Percentiles rank a stretch among this genome's conserved stretches.
phyloP scores from a whole-genome alignment of 2,113 vertebrate genomes.

The Lucifuga dentata region DNA sequence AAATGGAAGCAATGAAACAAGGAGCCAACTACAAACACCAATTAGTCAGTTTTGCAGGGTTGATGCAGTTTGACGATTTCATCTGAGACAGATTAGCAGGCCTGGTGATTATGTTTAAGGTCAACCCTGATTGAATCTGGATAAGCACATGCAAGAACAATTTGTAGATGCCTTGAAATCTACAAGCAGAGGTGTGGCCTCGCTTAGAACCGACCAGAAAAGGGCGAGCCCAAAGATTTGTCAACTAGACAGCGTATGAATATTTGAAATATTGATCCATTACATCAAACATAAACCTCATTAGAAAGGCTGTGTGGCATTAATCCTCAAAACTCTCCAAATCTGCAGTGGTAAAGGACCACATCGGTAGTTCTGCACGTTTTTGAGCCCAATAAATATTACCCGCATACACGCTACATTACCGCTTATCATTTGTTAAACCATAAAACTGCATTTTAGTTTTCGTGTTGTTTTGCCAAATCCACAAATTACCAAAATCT shows the following conservation, averaged over 20 bases:
- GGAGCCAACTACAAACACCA: slow-evolving; percentile 14
- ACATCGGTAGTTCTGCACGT: too few relatives aligned
- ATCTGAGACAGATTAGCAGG: slow-evolving; percentile 58
- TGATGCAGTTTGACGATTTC: slow-evolving; percentile 54
- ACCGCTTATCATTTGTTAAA: too few relatives aligned
- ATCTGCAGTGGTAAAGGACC: too few relatives aligned
- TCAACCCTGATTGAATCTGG: slow-evolving; percentile 62
- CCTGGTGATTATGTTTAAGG: slow-evolving; percentile 56
- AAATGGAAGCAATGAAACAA: not conserved
- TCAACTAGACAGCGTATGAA: too few relatives aligned
- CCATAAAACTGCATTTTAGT: too few relatives aligned
- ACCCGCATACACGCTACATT: too few relatives aligned
- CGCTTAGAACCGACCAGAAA: slow-evolving; percentile 35
- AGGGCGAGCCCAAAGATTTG: not conserved
- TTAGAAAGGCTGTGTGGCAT: not conserved
- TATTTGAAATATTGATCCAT: too few relatives aligned
- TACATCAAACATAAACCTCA: not conserved
- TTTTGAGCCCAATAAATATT: too few relatives aligned
- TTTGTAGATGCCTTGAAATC: slow-evolving; percentile 62
- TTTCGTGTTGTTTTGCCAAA: too few relatives aligned
- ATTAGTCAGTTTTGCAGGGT: slow-evolving; percentile 30
- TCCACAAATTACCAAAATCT: too few relatives aligned
- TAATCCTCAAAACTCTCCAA: not conserved
- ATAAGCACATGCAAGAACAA: slow-evolving; percentile 74
- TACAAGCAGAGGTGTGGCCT: slow-evolving; percentile 46